These are phyloP conservation scores for Sitobion miscanthi DNA, from an alignment of 1,140 invertebrate species.

Conservation along the genomic window DNA sequence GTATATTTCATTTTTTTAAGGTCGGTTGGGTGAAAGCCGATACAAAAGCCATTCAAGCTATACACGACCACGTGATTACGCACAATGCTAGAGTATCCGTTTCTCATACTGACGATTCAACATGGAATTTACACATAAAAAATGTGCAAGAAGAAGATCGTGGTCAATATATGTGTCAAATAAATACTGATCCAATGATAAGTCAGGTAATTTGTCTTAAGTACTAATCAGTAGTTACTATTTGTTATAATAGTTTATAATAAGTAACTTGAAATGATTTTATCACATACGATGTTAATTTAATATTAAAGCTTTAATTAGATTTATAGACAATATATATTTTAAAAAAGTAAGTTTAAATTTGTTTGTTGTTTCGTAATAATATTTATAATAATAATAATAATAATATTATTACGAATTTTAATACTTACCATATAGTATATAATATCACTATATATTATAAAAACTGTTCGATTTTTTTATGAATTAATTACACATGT, in stretches of 20 bases:
- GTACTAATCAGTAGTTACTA: not conserved
- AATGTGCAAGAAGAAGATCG: constrained; percentile 82
- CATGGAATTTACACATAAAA: constrained; percentile 86
- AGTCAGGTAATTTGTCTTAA: constrained; percentile 72
- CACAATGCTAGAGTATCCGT: constrained; percentile 85
- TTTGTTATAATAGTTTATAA: not conserved
- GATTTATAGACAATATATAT: not conserved
- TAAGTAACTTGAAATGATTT: too few species aligned
- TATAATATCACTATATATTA: too few species aligned
- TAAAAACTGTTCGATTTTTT: not conserved
- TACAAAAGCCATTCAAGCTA: constrained; percentile 88
- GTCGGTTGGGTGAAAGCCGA: constrained; percentile 93
- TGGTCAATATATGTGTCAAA: constrained; percentile 91
- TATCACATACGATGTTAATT: not conserved
- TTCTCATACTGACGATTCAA: constrained; percentile 84
- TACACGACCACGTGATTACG: constrained; percentile 90
- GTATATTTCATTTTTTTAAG: constrained; percentile 64
- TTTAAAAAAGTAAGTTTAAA: too few species aligned
- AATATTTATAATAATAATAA: not conserved
- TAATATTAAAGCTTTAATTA: not conserved
- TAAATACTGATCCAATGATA: constrained; percentile 93
- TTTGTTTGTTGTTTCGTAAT: not conserved
- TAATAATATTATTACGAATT: not conserved
- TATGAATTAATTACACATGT: not conserved
- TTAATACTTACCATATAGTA: too few species aligned